Conservation (phyloP, 2,113 vertebrate genomes). For the Erpornis zantholeuca region DNA sequence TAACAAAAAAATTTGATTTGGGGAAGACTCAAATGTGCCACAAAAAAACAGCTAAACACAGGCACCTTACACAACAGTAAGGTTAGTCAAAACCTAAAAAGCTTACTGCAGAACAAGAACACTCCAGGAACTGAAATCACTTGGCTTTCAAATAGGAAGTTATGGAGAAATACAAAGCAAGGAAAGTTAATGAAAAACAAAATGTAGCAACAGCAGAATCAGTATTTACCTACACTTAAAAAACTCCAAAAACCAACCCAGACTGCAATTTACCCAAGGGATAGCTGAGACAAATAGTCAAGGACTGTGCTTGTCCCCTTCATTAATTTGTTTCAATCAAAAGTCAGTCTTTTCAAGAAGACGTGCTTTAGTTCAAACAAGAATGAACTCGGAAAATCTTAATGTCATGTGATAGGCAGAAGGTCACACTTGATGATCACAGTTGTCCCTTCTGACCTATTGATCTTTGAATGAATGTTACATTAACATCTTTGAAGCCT, state of each 20-base stretch:
- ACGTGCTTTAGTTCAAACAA: neutral
- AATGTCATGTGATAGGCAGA: neutral
- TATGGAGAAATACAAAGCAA: neutral
- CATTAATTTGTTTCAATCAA: neutral
- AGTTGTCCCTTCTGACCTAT: neutral
- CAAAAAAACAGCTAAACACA: neutral
- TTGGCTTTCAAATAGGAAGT: neutral
- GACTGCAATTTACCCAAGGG: neutral
- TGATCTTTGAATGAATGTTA: slow-evolving; percentile 17
- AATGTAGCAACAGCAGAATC: neutral
- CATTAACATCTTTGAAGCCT: slow-evolving; percentile 3
- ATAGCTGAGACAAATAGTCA: neutral
- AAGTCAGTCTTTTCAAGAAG: neutral
- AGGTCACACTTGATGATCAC: slow-evolving; percentile 28
- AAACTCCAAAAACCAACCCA: neutral
- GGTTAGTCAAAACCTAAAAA: neutral
- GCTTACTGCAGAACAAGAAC: neutral
- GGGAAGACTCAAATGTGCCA: neutral
- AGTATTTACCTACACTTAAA: neutral
- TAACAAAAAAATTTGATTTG: neutral
- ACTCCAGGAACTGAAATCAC: neutral
- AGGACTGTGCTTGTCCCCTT: neutral
- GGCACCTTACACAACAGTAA: neutral
- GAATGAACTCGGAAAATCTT: neutral
- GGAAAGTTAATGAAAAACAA: neutral